A percentile compares a stretch with the other conserved stretches of the same genome.
phyloP scores from a whole-genome alignment of 2,888 invertebrate genomes.

The Eugnorisma glareosa region DNA sequence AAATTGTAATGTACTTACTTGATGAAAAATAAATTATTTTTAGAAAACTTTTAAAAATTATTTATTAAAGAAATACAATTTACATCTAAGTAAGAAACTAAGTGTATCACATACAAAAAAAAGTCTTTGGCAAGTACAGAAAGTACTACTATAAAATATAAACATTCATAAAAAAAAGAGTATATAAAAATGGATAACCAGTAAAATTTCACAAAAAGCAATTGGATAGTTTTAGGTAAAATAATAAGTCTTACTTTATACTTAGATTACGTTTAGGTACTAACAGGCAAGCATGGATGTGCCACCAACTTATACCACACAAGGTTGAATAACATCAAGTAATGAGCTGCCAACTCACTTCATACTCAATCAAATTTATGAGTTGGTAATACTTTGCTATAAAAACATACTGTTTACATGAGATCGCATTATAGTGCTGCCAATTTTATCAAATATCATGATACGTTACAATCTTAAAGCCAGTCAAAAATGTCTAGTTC shows the following conservation, averaged over 20 bases:
- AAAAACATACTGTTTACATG: constrained; percentile 44
- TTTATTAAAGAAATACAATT: constrained; percentile 82
- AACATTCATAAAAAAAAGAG: constrained; percentile 72
- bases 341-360: constrained; percentile 13
- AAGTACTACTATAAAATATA: constrained; percentile 74
- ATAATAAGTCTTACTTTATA: constrained; percentile 59
- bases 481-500: constrained; percentile 42
- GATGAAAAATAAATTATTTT: constrained; percentile 62
- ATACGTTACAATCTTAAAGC: constrained; percentile 44
- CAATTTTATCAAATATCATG: constrained; percentile 30
- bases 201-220: constrained; percentile 60
- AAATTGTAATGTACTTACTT: constrained; percentile 26
- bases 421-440: constrained; percentile 53
- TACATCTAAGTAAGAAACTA: constrained; percentile 86
- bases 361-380: too few species aligned
- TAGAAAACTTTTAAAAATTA: constrained; percentile 71
- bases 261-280: constrained; percentile 67
- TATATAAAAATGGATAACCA: constrained; percentile 70
- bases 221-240: constrained; percentile 40
- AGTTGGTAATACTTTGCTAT: constrained; percentile 32
- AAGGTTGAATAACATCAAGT: constrained; percentile 14
- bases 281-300: constrained; percentile 64
- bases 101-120: constrained; percentile 89
- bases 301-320: constrained; percentile 45
- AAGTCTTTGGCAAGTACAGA: constrained; percentile 89